Percentiles rank a stretch among this genome's conserved stretches.
Evolutionary conservation across 1,140 invertebrate genomes (phyloP).

Genomic region (Magallana gigas): DNA sequence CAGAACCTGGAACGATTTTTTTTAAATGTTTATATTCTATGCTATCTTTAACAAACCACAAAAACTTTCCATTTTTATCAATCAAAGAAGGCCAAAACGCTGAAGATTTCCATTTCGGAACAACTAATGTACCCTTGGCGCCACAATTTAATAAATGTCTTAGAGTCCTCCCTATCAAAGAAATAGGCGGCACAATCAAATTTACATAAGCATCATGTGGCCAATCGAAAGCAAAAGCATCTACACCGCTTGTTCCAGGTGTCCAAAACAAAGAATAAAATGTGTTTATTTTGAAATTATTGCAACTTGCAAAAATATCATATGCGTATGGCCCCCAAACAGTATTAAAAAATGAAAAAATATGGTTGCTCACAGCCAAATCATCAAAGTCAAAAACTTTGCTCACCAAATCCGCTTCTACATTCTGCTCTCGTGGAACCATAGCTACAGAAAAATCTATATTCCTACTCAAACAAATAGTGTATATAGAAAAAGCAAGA

Average conservation of each 20-base stretch:
- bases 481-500: no score
- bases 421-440: conserved; percentile 39
- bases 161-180: no score
- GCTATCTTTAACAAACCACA: background rate
- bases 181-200: background rate
- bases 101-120: no score
- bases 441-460: background rate
- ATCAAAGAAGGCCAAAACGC: no score
- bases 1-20: background rate
- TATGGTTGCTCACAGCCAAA: background rate
- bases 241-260: no score
- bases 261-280: no score
- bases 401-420: conserved; percentile 13
- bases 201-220: no score
- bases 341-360: background rate
- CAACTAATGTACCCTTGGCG: no score
- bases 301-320: background rate
- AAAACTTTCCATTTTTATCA: conserved; percentile 14
- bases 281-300: no score
- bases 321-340: background rate
- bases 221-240: no score
- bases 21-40: background rate
- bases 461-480: no score
- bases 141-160: no score
- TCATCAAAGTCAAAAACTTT: background rate